Evolutionary conservation across 2,113 vertebrate species (phyloP).

Genomic region (Gavialis gangeticus): DNA sequence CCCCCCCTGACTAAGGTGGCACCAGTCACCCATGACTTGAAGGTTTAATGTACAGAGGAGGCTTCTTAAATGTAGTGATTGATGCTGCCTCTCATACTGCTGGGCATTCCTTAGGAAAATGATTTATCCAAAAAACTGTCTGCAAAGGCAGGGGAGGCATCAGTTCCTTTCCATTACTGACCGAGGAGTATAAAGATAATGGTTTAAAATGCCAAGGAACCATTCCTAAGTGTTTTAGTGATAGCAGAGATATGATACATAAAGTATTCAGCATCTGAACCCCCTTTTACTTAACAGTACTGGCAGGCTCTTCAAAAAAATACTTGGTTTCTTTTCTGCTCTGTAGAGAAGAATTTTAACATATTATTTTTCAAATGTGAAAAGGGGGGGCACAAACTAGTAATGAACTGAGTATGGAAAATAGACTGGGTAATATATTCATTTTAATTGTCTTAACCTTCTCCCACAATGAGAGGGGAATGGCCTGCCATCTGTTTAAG

Average conservation of each 20-base stretch:
- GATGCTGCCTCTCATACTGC: neutral
- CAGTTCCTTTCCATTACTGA: conserved; percentile 22
- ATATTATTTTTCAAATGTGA: neutral
- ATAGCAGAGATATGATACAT: conserved; percentile 5
- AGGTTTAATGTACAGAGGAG: too few relatives aligned
- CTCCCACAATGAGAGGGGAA: conserved; percentile 39
- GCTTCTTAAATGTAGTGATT: neutral
- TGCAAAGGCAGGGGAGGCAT: neutral
- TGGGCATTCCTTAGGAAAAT: conserved; percentile 12
- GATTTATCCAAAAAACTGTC: conserved; percentile 27
- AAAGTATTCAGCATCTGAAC: neutral
- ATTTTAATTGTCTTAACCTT: conserved; percentile 66
- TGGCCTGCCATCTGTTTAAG: conserved; percentile 69
- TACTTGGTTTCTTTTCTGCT: neutral
- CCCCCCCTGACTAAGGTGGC: too few relatives aligned
- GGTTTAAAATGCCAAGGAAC: conserved; percentile 22
- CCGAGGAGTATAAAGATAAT: conserved; percentile 29
- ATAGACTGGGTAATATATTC: conserved; percentile 58
- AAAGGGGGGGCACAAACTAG: conserved; percentile 10
- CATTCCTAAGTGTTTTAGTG: neutral
- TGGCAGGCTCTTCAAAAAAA: too few relatives aligned
- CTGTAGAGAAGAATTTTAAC: conserved; percentile 7
- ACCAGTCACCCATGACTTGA: too few relatives aligned
- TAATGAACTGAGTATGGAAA: conserved; percentile 13
- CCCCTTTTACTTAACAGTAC: neutral